Evolutionary conservation across 2,797 vertebrate genomes (phyloP), one percentile per base, ranked within the genome.

Genomic region (Erpetoichthys calabaricus): DNA sequence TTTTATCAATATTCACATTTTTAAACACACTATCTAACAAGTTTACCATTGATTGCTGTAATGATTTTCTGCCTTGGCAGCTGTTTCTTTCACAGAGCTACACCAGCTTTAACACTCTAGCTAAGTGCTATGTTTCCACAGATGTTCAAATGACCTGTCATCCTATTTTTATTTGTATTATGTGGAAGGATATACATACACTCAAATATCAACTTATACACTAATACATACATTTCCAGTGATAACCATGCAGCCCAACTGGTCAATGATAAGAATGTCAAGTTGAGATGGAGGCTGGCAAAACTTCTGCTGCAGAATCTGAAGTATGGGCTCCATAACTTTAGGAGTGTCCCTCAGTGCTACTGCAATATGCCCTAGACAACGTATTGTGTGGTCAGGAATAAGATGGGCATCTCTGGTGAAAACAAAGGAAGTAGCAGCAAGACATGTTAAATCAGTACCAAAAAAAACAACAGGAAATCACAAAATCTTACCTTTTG

Each of bases 241-340:
- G 78, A 99, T 99, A 69, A 98, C 95, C 82, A 98, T 88, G 79
- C 94, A 98, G 69, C 96, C 96, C 3, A 99, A 85, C 72, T 99
- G 96, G 74, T 99, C 94, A 4, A 98, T 82, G 70, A 99, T 97
- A 43, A 99, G 92, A 5, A 99, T 92, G 0, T 99, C 96, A 0
- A 99, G 90, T 44, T 91, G 90, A 10, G 96, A 96, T 0, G 96
- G 94, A 0, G 96, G 96, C 77, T 98, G 96, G 70, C 96, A 99
- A 79, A 99, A 97, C 73, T 98, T 99, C 83, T 99, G 96, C 78
- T 99, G 96, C 1, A 99, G 78, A 69, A 99, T 98, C 80, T 99
- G 96, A 41, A 98, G 80, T 65, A 99, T 99, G 50, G 96, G 94
- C 70, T 97, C 91, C 96, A 99, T 99, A n/a, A 96, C 90, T 57